phyloP scores from a whole-genome alignment of 2,888 invertebrate genomes.

The Diplolepis rosae region DNA sequence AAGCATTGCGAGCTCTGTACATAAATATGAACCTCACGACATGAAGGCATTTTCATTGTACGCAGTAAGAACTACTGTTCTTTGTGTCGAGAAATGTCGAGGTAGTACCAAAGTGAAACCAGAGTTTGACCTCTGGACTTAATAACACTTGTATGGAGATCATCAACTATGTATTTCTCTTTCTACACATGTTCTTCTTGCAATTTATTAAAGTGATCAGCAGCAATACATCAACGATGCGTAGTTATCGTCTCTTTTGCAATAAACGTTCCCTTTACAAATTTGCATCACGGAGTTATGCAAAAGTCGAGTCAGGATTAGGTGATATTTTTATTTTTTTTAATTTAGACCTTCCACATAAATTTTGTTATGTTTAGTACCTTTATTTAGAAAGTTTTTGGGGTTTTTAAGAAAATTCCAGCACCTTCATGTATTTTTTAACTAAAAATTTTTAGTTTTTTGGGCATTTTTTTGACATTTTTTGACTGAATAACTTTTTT shows the following conservation, averaged over 20 bases:
- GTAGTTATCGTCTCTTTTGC: not conserved
- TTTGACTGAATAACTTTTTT: too few species aligned
- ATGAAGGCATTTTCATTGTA: slow-evolving; percentile 26
- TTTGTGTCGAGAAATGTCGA: slow-evolving; percentile 22
- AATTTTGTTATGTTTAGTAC: too few species aligned
- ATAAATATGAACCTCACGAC: slow-evolving; percentile 6
- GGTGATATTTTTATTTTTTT: too few species aligned
- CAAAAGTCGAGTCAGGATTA: not conserved
- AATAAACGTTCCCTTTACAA: not conserved
- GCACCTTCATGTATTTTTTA: too few species aligned
- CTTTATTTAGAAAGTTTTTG: too few species aligned
- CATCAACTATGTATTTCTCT: not conserved
- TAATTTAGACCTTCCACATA: too few species aligned
- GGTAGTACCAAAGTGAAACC: not conserved
- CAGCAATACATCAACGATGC: not conserved
- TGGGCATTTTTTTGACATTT: too few species aligned
- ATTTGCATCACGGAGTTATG: not conserved
- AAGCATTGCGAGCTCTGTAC: not conserved
- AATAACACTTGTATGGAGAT: slow-evolving; percentile 5
- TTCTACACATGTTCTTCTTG: not conserved
- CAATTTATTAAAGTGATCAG: slow-evolving; percentile 4
- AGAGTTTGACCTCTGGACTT: slow-evolving; percentile 5
- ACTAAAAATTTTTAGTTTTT: too few species aligned
- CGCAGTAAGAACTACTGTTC: slow-evolving; percentile 19
- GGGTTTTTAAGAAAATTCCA: too few species aligned